Evolutionary conservation across 2,113 vertebrate genomes (phyloP).

Genomic region (Astatoreochromis straeleni): DNA sequence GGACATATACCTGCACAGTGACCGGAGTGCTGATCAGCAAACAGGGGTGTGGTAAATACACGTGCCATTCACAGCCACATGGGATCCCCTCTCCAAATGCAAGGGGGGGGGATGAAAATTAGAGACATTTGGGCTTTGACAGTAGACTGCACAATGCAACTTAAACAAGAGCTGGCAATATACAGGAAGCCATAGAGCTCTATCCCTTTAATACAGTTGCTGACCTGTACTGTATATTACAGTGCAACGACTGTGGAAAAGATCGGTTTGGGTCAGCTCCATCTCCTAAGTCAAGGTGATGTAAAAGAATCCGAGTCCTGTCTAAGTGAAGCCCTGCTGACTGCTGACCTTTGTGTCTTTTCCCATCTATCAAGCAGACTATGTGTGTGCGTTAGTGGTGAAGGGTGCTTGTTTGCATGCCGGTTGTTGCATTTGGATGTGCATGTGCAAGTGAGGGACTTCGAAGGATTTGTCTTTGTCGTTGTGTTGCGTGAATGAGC

Average conservation of each 20-base stretch:
- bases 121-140: background rate
- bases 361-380: slow-evolving; percentile 53
- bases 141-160: background rate
- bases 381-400: slow-evolving; percentile 3
- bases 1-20: slow-evolving; percentile 48
- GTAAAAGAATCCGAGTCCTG: slow-evolving; percentile 62
- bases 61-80: slow-evolving; percentile 42
- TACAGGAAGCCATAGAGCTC: background rate
- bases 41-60: slow-evolving; percentile 51
- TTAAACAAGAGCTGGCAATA: background rate
- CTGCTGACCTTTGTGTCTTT: slow-evolving; percentile 66
- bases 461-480: slow-evolving; percentile 55
- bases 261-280: slow-evolving; percentile 49
- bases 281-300: slow-evolving; percentile 66
- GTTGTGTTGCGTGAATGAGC: slow-evolving; percentile 52
- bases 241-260: slow-evolving; percentile 21
- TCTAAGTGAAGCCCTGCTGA: slow-evolving; percentile 62
- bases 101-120: background rate
- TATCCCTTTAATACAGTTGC: slow-evolving; percentile 46
- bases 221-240: slow-evolving; percentile 39
- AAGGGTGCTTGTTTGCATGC: slow-evolving; percentile 26
- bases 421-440: slow-evolving; percentile 22
- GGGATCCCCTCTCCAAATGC: slow-evolving; percentile 35
- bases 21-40: slow-evolving; percentile 60
- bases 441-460: slow-evolving; percentile 23